Base-by-base conservation (phyloP, 2,113 vertebrate species). In the Calidris pygmaea region DNA sequence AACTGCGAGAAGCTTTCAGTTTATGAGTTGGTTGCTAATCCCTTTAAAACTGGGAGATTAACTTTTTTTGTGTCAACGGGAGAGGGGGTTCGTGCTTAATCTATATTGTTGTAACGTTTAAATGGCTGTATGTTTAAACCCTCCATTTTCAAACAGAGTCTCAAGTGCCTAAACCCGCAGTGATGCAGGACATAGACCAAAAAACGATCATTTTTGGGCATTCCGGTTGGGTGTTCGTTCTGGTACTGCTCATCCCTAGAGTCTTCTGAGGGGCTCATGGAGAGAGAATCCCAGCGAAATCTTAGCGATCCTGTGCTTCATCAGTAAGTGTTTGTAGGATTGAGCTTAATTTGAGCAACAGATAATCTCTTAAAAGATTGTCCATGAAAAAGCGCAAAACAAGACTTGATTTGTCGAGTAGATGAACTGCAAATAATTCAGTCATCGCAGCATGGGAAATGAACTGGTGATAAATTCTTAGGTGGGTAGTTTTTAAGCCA, bases 231-330 rank as follows among this genome's bases (percentile, higher is more conserved):
- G 35, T 27, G 53, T 10, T 62, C 1, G 1, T 48, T 35, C 50
- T 39, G 6, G 58, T 10, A 1, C 55, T 30, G 66, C 55, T 63
- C n/a, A 13, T 86, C 43, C 37, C 32, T 20, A 5, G 14, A 22
- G 6, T 37, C 75, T 65, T 26, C 4, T 41, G 50, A 68, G 67
- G 59, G 30, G n/a, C 56, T 63, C 8, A 0, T 0, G 0, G 30
- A 39, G 37, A 12, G 27, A 62, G 48, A n/a, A 66, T 35, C 20
- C 41, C 70, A 11, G 52, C 5, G 55, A 56, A 14, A 29, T 37
- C 43, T 68, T 30, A 47, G 68, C 1, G 1, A 17, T 74, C 21
- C 16, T 5, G 6, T 13, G 30, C 52, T 62, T 32, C 32, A 3
- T 37, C 27, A 13, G 37, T n/a, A 10, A n/a, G 47, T 2, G 43